These are phyloP conservation scores for Gasterosteus nipponicus DNA, from an alignment of 2,113 vertebrate genomes.

Conservation along the genomic window DNA sequence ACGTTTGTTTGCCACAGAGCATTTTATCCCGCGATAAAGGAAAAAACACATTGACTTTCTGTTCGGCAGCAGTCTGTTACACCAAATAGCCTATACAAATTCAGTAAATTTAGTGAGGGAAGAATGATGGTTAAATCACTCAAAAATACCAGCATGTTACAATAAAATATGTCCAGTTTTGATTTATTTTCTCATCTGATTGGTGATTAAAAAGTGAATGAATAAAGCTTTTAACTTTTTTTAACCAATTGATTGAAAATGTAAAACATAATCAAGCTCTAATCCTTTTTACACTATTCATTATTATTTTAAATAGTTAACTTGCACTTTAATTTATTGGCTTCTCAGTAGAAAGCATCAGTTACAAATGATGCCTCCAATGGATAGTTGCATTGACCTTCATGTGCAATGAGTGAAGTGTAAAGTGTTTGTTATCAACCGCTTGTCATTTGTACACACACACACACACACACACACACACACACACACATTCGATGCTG, in stretches of 20 bases:
- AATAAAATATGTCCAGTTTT: neutral
- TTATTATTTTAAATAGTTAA: neutral
- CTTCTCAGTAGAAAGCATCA: neutral
- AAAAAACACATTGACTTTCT: no score
- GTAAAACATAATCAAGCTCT: neutral
- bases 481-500: constrained; percentile 69
- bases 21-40: no score
- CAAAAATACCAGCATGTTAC: neutral
- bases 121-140: neutral
- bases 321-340: neutral
- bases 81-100: no score
- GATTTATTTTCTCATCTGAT: neutral
- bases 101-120: no score
- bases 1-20: no score
- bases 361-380: neutral
- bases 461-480: no score
- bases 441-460: constrained; percentile 59
- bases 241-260: neutral
- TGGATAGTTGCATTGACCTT: neutral
- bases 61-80: no score
- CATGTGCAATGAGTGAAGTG: neutral
- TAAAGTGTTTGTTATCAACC: neutral
- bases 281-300: neutral
- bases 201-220: no score
- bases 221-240: no score